phyloP scores from a whole-genome alignment of 1,140 invertebrate genomes.

The Calephelis virginiensis region DNA sequence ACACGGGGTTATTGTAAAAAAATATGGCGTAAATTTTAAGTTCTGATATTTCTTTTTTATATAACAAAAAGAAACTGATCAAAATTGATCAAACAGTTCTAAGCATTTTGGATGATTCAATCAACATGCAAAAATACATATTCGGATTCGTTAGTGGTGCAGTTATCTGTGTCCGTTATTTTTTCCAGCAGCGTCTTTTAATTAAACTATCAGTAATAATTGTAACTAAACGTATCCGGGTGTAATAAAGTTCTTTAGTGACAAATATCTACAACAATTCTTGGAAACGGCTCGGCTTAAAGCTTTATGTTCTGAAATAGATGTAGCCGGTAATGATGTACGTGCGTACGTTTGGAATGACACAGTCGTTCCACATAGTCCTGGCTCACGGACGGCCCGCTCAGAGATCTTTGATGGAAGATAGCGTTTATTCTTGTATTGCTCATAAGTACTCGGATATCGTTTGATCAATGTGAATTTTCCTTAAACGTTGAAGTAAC shows the following conservation, averaged over 20 bases:
- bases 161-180: too few relatives aligned
- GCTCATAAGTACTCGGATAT: conserved; percentile 17
- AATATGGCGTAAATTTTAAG: too few relatives aligned
- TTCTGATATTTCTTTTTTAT: too few relatives aligned
- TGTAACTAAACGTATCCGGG: conserved; percentile 7
- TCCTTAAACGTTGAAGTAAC: conserved; percentile 11
- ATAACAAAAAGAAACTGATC: too few relatives aligned
- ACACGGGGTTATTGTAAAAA: too few relatives aligned
- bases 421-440: conserved; percentile 16
- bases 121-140: too few relatives aligned
- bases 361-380: conserved; percentile 49
- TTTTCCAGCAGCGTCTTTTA: too few relatives aligned
- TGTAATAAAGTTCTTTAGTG: not conserved
- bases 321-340: conserved; percentile 42
- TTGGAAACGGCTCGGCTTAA: not conserved
- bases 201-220: not conserved
- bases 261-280: conserved; percentile 11
- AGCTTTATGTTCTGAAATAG: conserved; percentile 29
- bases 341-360: conserved; percentile 44
- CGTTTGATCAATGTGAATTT: conserved; percentile 16
- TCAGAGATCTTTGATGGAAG: conserved; percentile 21
- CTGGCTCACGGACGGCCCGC: conserved; percentile 44
- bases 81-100: too few relatives aligned
- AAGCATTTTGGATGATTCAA: too few relatives aligned
- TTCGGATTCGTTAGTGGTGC: too few relatives aligned